Conservation (phyloP, 2,797 vertebrate species). For the Myripristis murdjan region DNA sequence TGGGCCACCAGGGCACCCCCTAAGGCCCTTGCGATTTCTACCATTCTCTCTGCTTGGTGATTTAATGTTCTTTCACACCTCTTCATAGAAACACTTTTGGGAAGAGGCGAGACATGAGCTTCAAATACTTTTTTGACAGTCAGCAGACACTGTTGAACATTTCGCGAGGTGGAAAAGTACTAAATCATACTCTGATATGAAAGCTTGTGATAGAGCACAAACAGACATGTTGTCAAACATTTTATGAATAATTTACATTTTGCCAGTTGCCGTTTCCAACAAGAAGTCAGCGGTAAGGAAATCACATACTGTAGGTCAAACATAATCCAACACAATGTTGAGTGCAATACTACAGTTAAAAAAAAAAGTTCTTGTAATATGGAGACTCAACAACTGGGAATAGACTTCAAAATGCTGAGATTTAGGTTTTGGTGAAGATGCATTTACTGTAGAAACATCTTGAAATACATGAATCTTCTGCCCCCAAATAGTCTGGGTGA, state of each 20-base stretch:
- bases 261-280: constrained; percentile 15
- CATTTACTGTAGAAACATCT: too few species aligned
- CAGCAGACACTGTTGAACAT: constrained; percentile 13
- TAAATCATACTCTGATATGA: too few species aligned
- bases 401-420: too few species aligned
- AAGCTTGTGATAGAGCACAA: constrained; percentile 30
- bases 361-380: constrained; percentile 3
- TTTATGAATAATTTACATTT: constrained; percentile 56
- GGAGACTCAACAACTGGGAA: constrained; percentile 18
- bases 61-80: not conserved
- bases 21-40: not conserved
- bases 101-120: constrained; percentile 17
- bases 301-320: not conserved
- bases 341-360: not conserved
- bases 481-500: too few species aligned
- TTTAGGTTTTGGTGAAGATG: too few species aligned
- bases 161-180: constrained; percentile 15
- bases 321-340: constrained; percentile 42
- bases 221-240: constrained; percentile 19
- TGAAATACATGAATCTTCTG: too few species aligned
- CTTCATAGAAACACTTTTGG: not conserved
- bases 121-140: constrained; percentile 14
- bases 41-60: not conserved
- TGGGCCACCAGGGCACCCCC: too few species aligned
- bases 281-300: too few species aligned